phyloP scores from a whole-genome alignment of 2,888 invertebrate species.

The Euzophera pinguis region DNA sequence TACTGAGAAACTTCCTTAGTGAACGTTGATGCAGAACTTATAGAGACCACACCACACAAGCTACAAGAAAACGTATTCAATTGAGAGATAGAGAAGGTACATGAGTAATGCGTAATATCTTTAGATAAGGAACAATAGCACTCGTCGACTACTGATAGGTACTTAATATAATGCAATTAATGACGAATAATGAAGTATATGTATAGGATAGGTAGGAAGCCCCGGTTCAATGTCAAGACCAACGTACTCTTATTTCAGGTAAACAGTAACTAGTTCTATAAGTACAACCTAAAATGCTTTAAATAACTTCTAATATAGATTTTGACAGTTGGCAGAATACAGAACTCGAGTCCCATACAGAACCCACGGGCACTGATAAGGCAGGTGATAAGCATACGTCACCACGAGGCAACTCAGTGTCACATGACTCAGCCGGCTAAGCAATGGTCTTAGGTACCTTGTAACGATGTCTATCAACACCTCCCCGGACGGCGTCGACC shows the following conservation, averaged over 20 bases:
- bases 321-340: neutral
- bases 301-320: neutral
- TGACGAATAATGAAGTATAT: neutral
- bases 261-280: too few species aligned
- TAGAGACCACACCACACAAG: too few species aligned
- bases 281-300: too few species aligned
- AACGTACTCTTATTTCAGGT: too few species aligned
- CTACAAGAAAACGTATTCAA: too few species aligned
- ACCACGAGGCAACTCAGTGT: slow-evolving; percentile 25
- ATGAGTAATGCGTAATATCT: neutral
- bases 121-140: slow-evolving; percentile 2
- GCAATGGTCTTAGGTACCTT: slow-evolving; percentile 54
- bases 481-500: slow-evolving; percentile 73
- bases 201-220: neutral
- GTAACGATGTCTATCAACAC: slow-evolving; percentile 73
- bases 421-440: slow-evolving; percentile 37
- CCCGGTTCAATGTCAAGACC: slow-evolving; percentile 11
- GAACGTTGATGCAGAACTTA: too few species aligned
- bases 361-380: slow-evolving; percentile 16
- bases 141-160: neutral
- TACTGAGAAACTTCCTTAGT: too few species aligned
- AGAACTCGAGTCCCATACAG: neutral
- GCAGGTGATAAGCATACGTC: slow-evolving; percentile 32
- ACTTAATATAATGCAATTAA: slow-evolving; percentile 1
- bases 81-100: neutral